These are phyloP conservation scores for Heliconius himera DNA, from an alignment of 1,140 invertebrate species.

Conservation along the genomic window DNA sequence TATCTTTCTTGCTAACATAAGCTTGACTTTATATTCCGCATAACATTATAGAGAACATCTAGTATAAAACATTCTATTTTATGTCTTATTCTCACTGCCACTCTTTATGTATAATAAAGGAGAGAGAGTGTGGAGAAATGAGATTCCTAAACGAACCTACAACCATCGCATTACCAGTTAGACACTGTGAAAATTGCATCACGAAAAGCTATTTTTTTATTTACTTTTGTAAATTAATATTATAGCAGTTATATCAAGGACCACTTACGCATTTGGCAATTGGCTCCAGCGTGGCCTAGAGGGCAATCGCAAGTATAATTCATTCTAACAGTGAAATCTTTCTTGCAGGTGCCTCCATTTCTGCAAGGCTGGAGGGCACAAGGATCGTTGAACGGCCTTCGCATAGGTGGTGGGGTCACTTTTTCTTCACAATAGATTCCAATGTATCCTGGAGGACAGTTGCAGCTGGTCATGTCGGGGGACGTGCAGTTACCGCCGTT, in stretches of 20 bases:
- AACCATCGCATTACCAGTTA: too few species aligned
- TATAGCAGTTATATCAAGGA: background rate
- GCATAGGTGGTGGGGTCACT: constrained; percentile 59
- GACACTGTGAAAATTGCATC: too few species aligned
- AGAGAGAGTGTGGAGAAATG: too few species aligned
- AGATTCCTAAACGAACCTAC: too few species aligned
- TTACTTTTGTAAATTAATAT: too few species aligned
- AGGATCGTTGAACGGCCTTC: constrained; percentile 76
- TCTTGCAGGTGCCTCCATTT: constrained; percentile 90
- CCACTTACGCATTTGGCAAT: constrained; percentile 89
- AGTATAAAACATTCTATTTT: too few species aligned
- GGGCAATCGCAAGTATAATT: constrained; percentile 90
- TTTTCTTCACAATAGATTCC: constrained; percentile 88
- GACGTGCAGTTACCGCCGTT: constrained; percentile 63
- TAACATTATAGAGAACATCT: too few species aligned
- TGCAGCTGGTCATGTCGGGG: constrained; percentile 71
- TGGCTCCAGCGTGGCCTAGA: constrained; percentile 87
- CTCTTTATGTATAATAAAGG: too few species aligned
- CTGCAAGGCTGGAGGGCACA: constrained; percentile 87
- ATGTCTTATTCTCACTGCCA: too few species aligned
- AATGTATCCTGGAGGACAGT: constrained; percentile 80
- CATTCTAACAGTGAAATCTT: constrained; percentile 73
- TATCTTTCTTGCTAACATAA: too few species aligned
- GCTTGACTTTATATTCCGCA: too few species aligned
- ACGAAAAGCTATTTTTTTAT: too few species aligned